Percentiles rank a stretch among this genome's conserved stretches.
Evolutionary conservation across 2,113 vertebrate species (phyloP).

Genomic region (Halichoerus grypus): DNA sequence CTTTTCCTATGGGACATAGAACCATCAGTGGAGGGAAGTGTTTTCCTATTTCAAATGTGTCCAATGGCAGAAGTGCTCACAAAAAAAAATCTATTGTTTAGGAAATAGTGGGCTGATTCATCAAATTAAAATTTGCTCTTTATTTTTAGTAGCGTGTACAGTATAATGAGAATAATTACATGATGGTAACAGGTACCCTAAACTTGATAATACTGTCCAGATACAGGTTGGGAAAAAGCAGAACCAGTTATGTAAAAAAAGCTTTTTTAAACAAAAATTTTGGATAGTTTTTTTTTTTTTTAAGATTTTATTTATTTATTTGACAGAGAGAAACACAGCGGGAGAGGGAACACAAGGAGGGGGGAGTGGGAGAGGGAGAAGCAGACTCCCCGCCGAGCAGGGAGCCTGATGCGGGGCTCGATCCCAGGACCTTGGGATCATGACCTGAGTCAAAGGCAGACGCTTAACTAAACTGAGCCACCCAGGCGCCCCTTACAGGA

Average conservation of each 20-base stretch:
- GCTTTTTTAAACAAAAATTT: neutral
- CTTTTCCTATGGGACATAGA: neutral
- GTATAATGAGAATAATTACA: neutral
- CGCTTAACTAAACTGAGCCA: no score
- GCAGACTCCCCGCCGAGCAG: no score
- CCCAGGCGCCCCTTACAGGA: neutral
- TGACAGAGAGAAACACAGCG: no score
- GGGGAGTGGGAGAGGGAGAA: no score
- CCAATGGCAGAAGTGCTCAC: neutral
- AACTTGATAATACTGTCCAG: neutral
- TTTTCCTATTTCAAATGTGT: constrained; percentile 33
- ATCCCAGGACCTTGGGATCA: no score
- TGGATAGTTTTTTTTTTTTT: neutral
- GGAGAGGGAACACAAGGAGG: no score
- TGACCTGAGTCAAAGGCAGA: no score
- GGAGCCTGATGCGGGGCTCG: no score
- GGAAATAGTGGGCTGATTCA: neutral
- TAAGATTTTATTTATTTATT: neutral
- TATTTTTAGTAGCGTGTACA: neutral
- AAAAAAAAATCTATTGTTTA: neutral
- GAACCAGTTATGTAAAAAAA: neutral
- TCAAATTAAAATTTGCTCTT: neutral
- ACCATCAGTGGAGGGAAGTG: neutral
- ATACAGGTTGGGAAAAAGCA: neutral
- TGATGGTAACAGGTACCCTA: neutral